Evolutionary conservation across 2,113 vertebrate species (phyloP).

Genomic region (Colossoma macropomum): DNA sequence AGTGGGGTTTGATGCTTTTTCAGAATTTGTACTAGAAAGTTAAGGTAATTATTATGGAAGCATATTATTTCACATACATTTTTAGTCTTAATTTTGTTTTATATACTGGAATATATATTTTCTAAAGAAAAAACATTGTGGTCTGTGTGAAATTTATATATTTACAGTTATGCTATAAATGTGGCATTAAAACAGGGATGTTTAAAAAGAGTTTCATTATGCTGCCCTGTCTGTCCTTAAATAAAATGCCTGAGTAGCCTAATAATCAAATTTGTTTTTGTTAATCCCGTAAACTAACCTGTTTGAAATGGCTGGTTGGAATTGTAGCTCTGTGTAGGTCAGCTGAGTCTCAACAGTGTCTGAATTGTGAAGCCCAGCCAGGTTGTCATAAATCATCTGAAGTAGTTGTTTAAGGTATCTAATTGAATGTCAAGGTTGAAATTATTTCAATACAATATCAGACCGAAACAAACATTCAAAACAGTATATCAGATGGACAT

Average conservation of each 20-base stretch:
- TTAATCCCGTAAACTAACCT: background rate
- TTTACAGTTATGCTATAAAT: background rate
- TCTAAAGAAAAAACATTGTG: background rate
- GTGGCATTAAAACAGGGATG: background rate
- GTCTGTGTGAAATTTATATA: background rate
- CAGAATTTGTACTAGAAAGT: background rate
- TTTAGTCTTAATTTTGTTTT: constrained; percentile 23
- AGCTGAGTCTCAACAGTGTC: background rate
- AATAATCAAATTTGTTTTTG: background rate
- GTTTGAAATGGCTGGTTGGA: background rate
- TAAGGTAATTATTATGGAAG: constrained; percentile 35
- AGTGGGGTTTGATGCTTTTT: background rate
- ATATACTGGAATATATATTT: constrained; percentile 21
- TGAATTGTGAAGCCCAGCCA: background rate
- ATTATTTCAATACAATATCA: too few relatives aligned
- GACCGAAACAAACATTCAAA: too few relatives aligned
- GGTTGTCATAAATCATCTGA: constrained; percentile 29
- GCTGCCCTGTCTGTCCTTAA: too few relatives aligned
- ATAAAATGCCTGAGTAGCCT: background rate
- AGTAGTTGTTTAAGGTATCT: background rate
- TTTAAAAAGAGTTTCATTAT: too few relatives aligned
- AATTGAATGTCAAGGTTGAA: too few relatives aligned
- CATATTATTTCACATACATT: constrained; percentile 19
- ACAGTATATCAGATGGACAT: too few relatives aligned
- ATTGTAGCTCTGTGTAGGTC: constrained; percentile 15